phyloP scores from a whole-genome alignment of 64 coral and sea anemone genomes.

The Orbicella faveolata region DNA sequence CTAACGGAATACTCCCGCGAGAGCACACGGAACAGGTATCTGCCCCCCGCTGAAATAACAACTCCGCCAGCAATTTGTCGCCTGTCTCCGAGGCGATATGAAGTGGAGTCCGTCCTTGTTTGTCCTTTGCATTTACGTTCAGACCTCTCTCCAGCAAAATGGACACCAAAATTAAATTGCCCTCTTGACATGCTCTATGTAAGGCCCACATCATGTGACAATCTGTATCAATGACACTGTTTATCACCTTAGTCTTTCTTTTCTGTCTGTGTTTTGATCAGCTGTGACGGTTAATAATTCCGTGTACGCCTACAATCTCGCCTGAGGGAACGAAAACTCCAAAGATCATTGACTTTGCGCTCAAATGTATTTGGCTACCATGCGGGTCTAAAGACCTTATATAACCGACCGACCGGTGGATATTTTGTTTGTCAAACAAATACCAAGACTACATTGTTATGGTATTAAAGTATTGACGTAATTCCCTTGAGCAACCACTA shows the following conservation, averaged over 20 bases:
- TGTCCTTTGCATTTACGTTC: slow-evolving; percentile 67
- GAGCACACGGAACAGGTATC: slow-evolving; percentile 51
- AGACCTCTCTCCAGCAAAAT: slow-evolving; percentile 44
- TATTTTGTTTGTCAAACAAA: slow-evolving; percentile 29
- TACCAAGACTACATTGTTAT: slow-evolving; percentile 31
- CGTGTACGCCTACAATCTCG: neutral
- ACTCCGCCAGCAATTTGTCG: slow-evolving; percentile 60
- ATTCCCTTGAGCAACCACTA: neutral
- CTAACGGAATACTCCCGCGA: slow-evolving; percentile 52
- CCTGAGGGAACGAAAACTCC: neutral
- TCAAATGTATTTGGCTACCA: neutral
- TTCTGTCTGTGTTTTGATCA: neutral
- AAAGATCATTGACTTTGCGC: neutral
- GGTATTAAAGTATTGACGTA: slow-evolving; percentile 23
- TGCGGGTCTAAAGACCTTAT: neutral
- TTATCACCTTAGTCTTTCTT: neutral
- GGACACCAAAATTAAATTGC: slow-evolving; percentile 65
- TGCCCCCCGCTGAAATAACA: slow-evolving; percentile 72
- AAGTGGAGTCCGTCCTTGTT: slow-evolving; percentile 55
- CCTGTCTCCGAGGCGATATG: slow-evolving; percentile 54
- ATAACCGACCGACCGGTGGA: neutral
- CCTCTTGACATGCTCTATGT: slow-evolving; percentile 62
- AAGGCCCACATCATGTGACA: slow-evolving; percentile 30
- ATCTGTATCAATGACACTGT: neutral
- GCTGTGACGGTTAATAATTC: neutral